Base-by-base conservation (phyloP, 1,140 invertebrate species). In the Brachystomella parvula region DNA sequence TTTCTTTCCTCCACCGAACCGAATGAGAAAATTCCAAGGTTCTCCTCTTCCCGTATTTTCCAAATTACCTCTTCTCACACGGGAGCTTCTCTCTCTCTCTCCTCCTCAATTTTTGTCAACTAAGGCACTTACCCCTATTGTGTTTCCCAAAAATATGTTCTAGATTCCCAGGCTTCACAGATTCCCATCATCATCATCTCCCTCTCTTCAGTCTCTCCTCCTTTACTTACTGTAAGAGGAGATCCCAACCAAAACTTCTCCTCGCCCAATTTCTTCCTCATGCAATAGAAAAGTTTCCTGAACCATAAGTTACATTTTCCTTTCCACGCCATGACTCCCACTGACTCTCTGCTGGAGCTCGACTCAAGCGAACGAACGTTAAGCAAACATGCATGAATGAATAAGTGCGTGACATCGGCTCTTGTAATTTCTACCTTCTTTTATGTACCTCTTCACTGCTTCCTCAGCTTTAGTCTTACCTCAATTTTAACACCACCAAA, bases 161-260 rank as follows among this genome's bases (percentile, higher is more conserved):
- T 53, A 53, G 49, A 53, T 65, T 65, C 29, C 35, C 28, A 65
- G 64, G 33, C 64, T 44, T 60, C 57, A 47, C 24, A 24, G 58
- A 65, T 65, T 65, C 64, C 53, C 64, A 59, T 53, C 26, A 53
- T 57, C 64, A 65, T 65, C 61, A 63, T 44, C 31, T 39, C 53
- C 64, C 39, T 65, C 57, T 53, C 49, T 53, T 12, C 15, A 15
- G 49, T 12, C 9, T 39, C 19, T 39, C 35, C 6, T 9, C 6
- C 19, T 39, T 19, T 39, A 39, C 35, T 9, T 39, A 19, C 35
- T 9, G 19, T 39, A 39, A 19, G 49, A 53, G 24, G 6, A 53
- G 49, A 53, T 6, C 12, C 12, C 49, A 53, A 53, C n/a, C n/a
- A n/a, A n/a, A n/a, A n/a, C n/a, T n/a, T n/a, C n/a, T n/a, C n/a